These are phyloP conservation scores for Piprites chloris DNA, from an alignment of 2,113 vertebrate species.

Conservation along the genomic window DNA sequence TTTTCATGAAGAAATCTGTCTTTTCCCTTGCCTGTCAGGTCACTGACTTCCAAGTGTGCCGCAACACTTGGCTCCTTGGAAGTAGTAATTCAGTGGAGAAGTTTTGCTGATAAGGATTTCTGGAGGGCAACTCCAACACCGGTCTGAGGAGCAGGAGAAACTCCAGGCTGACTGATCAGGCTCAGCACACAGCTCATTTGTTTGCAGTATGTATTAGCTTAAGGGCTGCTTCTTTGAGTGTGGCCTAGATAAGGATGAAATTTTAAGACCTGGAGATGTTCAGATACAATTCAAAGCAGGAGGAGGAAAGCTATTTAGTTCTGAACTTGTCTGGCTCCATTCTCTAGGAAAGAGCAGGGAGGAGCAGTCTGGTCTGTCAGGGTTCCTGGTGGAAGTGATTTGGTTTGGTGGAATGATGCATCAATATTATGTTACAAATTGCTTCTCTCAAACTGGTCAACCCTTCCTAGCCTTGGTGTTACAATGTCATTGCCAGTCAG, in stretches of 20 bases:
- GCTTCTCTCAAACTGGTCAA: neutral
- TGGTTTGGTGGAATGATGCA: neutral
- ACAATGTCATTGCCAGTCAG: neutral
- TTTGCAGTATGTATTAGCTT: neutral
- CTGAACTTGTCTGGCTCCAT: neutral
- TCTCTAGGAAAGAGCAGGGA: neutral
- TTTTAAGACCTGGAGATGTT: neutral
- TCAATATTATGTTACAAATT: neutral
- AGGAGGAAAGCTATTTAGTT: neutral
- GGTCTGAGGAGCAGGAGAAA: neutral
- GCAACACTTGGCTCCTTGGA: neutral
- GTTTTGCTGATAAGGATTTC: neutral
- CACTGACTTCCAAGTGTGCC: neutral
- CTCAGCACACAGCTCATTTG: neutral
- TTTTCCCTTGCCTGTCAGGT: neutral
- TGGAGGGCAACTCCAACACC: neutral
- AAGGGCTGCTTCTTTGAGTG: neutral
- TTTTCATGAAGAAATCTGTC: neutral
- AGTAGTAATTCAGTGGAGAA: neutral
- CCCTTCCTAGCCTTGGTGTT: neutral
- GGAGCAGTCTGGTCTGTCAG: neutral
- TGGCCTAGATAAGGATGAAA: neutral
- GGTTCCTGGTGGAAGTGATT: neutral
- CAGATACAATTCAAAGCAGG: neutral
- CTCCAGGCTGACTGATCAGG: neutral